Evolutionary conservation across 2,797 vertebrate genomes (phyloP).

Genomic region (Cephalopachus bancanus): DNA sequence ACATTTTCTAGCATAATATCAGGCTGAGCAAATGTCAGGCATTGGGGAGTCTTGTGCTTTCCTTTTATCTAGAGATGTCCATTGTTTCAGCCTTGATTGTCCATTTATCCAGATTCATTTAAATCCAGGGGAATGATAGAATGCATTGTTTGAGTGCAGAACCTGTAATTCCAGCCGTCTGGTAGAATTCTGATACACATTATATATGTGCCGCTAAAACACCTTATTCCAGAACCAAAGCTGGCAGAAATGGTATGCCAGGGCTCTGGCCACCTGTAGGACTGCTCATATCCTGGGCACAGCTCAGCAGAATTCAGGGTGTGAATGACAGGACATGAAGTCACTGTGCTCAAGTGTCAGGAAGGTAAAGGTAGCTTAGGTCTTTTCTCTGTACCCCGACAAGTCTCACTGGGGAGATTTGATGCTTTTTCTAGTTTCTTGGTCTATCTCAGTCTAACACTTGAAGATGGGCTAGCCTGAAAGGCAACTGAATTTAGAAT

Average conservation of each 20-base stretch:
- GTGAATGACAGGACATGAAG: background rate
- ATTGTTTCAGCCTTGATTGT: background rate
- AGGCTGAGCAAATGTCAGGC: background rate
- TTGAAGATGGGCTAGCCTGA: background rate
- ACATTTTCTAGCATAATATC: background rate
- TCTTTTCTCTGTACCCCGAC: background rate
- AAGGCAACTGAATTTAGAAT: background rate
- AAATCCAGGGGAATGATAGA: too few relatives aligned
- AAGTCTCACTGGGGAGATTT: background rate
- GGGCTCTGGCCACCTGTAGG: too few relatives aligned
- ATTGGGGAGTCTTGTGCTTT: background rate
- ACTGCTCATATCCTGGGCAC: background rate
- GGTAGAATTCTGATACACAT: background rate
- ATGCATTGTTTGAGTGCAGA: background rate
- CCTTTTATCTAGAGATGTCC: background rate
- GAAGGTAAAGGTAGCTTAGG: background rate
- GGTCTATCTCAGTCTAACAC: background rate
- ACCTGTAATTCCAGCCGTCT: background rate
- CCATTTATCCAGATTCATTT: background rate
- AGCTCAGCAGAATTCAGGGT: background rate
- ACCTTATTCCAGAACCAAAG: background rate
- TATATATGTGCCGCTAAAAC: background rate
- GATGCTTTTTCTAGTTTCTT: background rate
- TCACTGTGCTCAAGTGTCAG: too few relatives aligned
- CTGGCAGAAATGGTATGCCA: background rate